These are phyloP conservation scores for Lottia scabra DNA, from an alignment of 2,888 invertebrate genomes.

Conservation along the genomic window DNA sequence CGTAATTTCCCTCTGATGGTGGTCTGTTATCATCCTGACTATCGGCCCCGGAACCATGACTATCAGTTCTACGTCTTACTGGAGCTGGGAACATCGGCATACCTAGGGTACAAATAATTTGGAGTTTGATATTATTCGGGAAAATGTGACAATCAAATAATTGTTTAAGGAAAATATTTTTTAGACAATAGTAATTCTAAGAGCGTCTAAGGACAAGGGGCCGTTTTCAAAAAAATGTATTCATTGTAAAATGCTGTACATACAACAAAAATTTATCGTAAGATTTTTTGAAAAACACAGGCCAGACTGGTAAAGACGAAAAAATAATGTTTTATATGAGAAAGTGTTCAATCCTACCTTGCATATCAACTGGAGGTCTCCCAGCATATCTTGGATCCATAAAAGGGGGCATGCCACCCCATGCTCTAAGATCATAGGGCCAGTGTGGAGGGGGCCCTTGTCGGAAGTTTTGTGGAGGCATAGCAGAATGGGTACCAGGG, in stretches of 20 bases:
- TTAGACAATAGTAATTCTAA: no score
- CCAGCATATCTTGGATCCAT: constrained; percentile 53
- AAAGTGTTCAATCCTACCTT: no score
- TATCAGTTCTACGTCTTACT: constrained; percentile 55
- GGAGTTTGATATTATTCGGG: no score
- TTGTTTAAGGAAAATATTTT: no score
- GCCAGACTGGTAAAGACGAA: no score
- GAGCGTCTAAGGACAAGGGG: no score
- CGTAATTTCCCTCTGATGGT: constrained; percentile 52
- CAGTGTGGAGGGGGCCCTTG: constrained; percentile 62
- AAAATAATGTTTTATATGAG: no score
- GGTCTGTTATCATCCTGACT: constrained; percentile 55
- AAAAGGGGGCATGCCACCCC: constrained; percentile 56
- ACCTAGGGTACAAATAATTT: constrained; percentile 36
- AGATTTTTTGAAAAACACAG: no score
- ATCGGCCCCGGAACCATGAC: constrained; percentile 61
- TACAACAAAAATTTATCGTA: no score
- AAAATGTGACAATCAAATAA: no score
- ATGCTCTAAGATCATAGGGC: constrained; percentile 40
- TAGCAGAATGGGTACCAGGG: constrained; percentile 38
- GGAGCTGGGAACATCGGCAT: constrained; percentile 63
- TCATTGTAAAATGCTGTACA: no score
- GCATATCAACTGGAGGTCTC: constrained; percentile 61
- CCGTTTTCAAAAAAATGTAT: no score
- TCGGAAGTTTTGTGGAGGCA: constrained; percentile 52